Evolutionary conservation across 2,113 vertebrate genomes (phyloP), one percentile per base, ranked within the genome.

Genomic region (Pterocles orientalis): DNA sequence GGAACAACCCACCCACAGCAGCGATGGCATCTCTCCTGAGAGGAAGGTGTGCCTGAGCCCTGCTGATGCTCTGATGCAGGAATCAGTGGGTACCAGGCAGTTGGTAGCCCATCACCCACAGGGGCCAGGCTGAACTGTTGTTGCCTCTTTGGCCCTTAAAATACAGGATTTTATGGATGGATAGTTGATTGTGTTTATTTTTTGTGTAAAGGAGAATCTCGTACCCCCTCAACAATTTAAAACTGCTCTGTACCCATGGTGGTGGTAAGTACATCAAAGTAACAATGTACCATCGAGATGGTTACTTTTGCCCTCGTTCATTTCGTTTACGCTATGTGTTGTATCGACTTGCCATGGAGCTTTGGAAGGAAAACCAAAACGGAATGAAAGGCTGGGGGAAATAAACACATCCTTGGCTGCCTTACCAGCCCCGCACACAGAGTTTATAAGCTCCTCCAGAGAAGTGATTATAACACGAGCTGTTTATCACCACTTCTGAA

Each of bases 401-500:
- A 88, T 41, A 85, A 87, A 87, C 56, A 56, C 85, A 53, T 87
- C 85, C 75, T 79, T 85, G 41, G 77, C 78, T 88, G 71, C 43
- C 2, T 65, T 36, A 68, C 82, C 51, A 48, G 54, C 51, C 70
- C 58, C 48, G 70, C 54, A 76, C 45, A 9, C 1, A 8, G 57
- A 39, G 28, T 76, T 85, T 76, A 34, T 86, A 90, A 90, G 10
- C 78, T 87, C 41, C 75, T 91, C 62, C 31, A 82, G 58, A 93
- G 79, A 82, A 82, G 90, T 79, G 85, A 93, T 96, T 95, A 82
- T 8, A 72, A n/a, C 66, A 56, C 12, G 71, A 85, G 82, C 71
- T 88, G 88, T 88, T 96, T 88, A 76, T 95, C 86, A 48, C 24
- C 1, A 9, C 79, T 73, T 95, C 82, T 82, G 70, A 94, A 88